These are phyloP conservation scores for Sebastes iracundus DNA, from an alignment of 2,797 vertebrate species.

Conservation along the genomic window DNA sequence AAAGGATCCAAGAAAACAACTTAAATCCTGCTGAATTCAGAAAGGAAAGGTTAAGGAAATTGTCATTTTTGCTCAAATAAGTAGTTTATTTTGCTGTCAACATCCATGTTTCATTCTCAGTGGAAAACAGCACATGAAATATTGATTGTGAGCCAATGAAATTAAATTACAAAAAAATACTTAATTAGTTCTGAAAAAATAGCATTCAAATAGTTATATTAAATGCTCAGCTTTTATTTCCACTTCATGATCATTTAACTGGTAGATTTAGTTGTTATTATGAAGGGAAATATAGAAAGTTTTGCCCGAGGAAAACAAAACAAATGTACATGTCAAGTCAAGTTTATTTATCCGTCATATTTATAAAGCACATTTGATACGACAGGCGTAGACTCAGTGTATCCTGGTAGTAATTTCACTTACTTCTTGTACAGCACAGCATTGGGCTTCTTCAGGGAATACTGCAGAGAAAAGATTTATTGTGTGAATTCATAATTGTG, in stretches of 20 bases:
- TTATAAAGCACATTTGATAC: background rate
- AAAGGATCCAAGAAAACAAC: background rate
- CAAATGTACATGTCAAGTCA: too few species aligned
- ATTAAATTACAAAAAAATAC: background rate
- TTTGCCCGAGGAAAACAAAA: background rate
- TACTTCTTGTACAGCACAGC: constrained; percentile 95
- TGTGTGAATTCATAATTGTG: background rate
- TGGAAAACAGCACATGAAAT: background rate
- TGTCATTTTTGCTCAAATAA: background rate
- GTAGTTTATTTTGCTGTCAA: background rate
- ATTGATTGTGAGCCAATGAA: background rate
- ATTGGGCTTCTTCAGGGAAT: constrained; percentile 93
- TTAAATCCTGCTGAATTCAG: background rate
- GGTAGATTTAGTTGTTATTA: background rate
- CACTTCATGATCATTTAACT: background rate
- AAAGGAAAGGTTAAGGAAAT: background rate
- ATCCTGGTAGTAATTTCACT: constrained; percentile 59
- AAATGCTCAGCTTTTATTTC: background rate
- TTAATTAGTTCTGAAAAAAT: background rate
- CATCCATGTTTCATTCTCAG: background rate
- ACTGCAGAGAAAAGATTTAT: constrained; percentile 77
- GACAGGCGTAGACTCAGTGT: background rate
- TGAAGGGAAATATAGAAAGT: background rate
- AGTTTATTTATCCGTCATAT: too few species aligned
- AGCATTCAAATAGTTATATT: background rate